Conservation (phyloP, 2,888 invertebrate genomes). For the Drosophila borborema region DNA sequence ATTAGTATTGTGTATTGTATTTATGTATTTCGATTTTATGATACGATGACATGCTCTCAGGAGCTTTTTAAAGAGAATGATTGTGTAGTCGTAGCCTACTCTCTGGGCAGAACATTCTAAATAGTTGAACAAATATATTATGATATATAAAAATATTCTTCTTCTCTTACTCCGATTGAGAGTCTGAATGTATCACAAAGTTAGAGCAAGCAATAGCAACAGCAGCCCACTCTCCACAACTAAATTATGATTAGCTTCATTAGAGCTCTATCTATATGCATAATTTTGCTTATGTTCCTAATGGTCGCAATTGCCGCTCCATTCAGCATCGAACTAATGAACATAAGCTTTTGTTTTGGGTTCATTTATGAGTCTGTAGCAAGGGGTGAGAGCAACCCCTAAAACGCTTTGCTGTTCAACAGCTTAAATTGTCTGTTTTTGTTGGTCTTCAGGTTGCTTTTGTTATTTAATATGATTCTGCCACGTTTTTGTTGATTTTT, state of each 20-base stretch:
- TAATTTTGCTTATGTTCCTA: not conserved
- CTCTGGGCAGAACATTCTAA: not conserved
- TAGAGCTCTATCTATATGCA: not conserved
- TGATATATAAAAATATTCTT: too few relatives aligned
- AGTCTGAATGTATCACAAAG: too few relatives aligned
- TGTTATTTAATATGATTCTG: conserved; percentile 3
- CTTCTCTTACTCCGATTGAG: too few relatives aligned
- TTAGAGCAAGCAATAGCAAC: too few relatives aligned
- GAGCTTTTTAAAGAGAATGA: not conserved
- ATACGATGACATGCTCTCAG: not conserved
- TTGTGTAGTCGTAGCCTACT: not conserved
- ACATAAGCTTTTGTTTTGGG: conserved; percentile 1
- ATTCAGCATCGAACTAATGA: not conserved
- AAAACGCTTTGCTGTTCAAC: conserved; percentile 4
- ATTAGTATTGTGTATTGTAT: conserved; percentile 3
- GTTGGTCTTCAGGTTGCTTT: not conserved
- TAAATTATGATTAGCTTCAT: not conserved
- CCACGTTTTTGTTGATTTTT: not conserved
- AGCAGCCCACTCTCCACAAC: not conserved
- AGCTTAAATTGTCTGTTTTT: not conserved
- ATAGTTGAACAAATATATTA: too few relatives aligned
- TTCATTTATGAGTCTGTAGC: not conserved
- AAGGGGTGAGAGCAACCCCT: not conserved
- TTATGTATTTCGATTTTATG: not conserved
- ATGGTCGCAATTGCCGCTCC: not conserved